Evolutionary conservation across 2,797 vertebrate genomes (phyloP).

Genomic region (Pangasius djambal): DNA sequence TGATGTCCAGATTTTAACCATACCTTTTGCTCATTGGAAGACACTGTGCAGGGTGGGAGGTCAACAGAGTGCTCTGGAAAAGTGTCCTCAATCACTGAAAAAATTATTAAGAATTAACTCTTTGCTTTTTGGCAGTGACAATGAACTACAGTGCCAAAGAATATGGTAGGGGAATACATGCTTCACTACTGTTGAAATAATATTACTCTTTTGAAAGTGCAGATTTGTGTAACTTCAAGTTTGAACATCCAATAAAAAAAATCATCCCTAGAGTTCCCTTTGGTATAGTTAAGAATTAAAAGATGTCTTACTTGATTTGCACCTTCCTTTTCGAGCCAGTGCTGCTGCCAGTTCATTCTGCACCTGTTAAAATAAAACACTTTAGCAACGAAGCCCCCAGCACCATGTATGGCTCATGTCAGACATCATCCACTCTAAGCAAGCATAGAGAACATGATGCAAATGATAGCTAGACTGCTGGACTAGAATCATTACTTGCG

Average conservation of each 20-base stretch:
- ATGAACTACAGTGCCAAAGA: background rate
- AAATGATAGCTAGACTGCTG: background rate
- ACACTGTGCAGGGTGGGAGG: background rate
- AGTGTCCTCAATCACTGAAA: constrained; percentile 36
- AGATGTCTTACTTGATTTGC: constrained; percentile 75
- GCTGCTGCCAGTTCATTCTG: constrained; percentile 82
- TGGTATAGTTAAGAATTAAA: background rate
- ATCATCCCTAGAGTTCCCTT: background rate
- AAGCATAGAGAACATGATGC: background rate
- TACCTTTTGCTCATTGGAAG: constrained; percentile 47
- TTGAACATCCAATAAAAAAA: background rate
- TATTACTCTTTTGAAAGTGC: background rate
- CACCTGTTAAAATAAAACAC: constrained; percentile 69
- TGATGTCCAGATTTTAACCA: background rate
- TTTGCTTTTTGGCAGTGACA: background rate
- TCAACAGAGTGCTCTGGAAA: constrained; percentile 1
- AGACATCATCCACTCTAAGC: background rate
- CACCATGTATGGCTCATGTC: background rate
- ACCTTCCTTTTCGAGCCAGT: constrained; percentile 83
- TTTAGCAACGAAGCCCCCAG: constrained; percentile 2
- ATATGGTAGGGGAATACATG: background rate
- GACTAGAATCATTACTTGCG: background rate
- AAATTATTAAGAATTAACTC: background rate
- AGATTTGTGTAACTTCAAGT: background rate
- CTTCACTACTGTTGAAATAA: background rate